These are phyloP conservation scores for Bolinopsis microptera DNA, from an alignment of 37 sponge, comb jelly and placozoan genomes.

Conservation along the genomic window DNA sequence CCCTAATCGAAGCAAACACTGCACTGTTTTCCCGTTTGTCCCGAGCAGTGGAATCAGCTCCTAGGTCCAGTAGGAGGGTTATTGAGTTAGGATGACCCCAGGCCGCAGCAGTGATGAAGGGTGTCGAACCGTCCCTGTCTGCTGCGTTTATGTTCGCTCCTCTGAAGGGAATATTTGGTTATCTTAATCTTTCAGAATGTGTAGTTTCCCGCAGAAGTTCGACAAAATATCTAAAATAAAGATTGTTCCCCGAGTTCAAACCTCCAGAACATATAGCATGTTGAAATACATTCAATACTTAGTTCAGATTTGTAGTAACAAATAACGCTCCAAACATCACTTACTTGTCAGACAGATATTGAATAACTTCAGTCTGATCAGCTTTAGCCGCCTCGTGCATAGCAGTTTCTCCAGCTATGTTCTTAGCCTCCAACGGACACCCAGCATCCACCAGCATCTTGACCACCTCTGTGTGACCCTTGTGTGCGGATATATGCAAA, in stretches of 20 bases:
- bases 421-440: constrained; percentile 19
- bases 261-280: no score
- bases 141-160: constrained; percentile 61
- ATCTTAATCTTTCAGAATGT: neutral
- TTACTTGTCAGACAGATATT: neutral
- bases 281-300: no score
- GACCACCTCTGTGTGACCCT: constrained; percentile 52
- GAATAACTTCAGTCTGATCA: constrained; percentile 36
- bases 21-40: constrained; percentile 69
- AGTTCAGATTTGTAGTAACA: neutral
- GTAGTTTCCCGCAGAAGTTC: neutral
- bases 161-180: constrained; percentile 25
- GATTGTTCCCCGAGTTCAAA: no score
- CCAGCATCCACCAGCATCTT: constrained; percentile 53
- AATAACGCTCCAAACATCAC: neutral
- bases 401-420: constrained; percentile 29
- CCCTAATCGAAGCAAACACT: constrained; percentile 65
- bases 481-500: constrained; percentile 18
- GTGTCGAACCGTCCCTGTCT: constrained; percentile 68
- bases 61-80: constrained; percentile 57
- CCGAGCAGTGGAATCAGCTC: constrained; percentile 49
- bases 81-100: constrained; percentile 67
- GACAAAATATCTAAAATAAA: neutral
- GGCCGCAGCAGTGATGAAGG: constrained; percentile 69
- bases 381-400: constrained; percentile 8